Conservation (phyloP, 1,140 invertebrate species). For the Lepidurus arcticus region DNA sequence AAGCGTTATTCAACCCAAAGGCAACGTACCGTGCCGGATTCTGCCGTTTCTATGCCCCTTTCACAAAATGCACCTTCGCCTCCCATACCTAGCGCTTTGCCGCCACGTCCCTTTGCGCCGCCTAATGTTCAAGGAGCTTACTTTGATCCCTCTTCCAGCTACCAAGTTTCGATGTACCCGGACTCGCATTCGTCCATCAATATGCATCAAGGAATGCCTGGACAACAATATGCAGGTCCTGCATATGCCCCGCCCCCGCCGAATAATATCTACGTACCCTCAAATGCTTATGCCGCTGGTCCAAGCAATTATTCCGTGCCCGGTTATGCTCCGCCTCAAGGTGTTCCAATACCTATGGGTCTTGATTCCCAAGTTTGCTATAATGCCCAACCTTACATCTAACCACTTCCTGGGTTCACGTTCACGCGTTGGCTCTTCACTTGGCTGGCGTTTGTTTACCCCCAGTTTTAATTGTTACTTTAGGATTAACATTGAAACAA, state of each 20-base stretch:
- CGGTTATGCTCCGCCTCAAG: not conserved
- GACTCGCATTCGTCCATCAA: not conserved
- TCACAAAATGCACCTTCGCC: not conserved
- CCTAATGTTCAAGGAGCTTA: slow-evolving; percentile 15
- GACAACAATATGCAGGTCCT: not conserved
- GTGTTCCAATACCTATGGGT: not conserved
- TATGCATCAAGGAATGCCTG: not conserved
- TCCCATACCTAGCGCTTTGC: slow-evolving; percentile 8
- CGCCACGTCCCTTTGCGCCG: not conserved
- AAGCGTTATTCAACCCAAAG: slow-evolving; percentile 69
- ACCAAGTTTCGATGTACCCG: slow-evolving; percentile 24
- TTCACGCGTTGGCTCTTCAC: not conserved
- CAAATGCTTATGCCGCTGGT: slow-evolving; percentile 24
- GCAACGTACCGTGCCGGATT: slow-evolving; percentile 47
- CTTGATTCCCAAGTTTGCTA: not conserved
- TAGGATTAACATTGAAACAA: not conserved
- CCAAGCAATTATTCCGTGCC: slow-evolving; percentile 15
- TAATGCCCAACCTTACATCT: not conserved
- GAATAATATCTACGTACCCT: not conserved
- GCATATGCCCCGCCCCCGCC: slow-evolving; percentile 23
- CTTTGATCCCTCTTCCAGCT: not conserved
- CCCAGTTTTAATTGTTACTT: not conserved
- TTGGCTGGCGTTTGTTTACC: not conserved
- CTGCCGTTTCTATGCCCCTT: not conserved
- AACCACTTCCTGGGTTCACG: not conserved